Conservation (phyloP, 2,797 vertebrate species). For the Philypnodon macrostomus region DNA sequence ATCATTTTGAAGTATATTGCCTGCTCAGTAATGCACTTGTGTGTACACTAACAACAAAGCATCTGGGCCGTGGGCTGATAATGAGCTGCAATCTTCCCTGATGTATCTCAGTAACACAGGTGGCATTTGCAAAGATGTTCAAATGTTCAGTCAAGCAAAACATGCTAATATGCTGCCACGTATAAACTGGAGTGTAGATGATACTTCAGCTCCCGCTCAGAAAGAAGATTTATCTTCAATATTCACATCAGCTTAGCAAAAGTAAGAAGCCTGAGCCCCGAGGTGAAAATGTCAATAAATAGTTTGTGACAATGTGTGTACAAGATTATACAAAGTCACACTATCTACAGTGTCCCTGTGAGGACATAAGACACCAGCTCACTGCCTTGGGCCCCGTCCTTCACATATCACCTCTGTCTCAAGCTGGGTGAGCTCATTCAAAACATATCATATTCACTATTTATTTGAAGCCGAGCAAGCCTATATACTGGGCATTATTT, state of each 20-base stretch:
- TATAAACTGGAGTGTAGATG: constrained; percentile 37
- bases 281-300: constrained; percentile 27
- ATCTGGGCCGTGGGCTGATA: constrained; percentile 6
- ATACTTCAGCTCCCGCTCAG: constrained; percentile 21
- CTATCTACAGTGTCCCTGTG: constrained; percentile 6
- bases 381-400: constrained; percentile 21
- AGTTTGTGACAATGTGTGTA: constrained; percentile 28
- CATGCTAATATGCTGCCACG: constrained; percentile 42
- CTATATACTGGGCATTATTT: constrained; percentile 6
- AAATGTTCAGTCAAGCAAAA: constrained; percentile 41
- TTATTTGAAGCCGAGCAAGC: no score
- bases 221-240: constrained; percentile 12
- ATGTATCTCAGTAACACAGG: constrained; percentile 49
- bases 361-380: constrained; percentile 24
- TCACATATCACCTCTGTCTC: constrained; percentile 30
- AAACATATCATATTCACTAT: constrained; percentile 8
- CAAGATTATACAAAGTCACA: constrained; percentile 22
- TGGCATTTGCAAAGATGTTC: constrained; percentile 44
- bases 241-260: constrained; percentile 10
- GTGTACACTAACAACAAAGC: constrained; percentile 1
- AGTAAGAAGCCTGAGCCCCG: constrained; percentile 10
- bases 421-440: constrained; percentile 21
- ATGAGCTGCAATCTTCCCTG: constrained; percentile 7
- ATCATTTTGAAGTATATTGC: no score
- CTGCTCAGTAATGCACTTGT: background rate